Conservation (phyloP, 23 tunicate genomes). For the Ascidia mentula region DNA sequence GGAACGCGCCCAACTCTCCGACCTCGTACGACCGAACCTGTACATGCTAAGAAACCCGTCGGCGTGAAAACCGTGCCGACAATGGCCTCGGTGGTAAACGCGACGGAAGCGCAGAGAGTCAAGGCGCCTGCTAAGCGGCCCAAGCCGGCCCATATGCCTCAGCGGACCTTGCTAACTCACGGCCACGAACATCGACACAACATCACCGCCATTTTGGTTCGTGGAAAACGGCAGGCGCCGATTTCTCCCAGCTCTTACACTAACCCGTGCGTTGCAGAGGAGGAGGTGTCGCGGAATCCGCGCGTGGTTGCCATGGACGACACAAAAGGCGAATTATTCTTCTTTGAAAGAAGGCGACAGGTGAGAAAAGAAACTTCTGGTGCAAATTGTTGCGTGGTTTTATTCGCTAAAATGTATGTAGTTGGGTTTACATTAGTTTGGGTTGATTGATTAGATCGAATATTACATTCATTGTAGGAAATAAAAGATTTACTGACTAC, state of each 20-base stretch:
- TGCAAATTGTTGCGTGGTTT: too few relatives aligned
- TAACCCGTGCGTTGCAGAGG: conserved; percentile 28
- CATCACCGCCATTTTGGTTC: not conserved
- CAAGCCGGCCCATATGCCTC: not conserved
- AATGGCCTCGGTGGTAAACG: not conserved
- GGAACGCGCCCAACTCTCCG: not conserved
- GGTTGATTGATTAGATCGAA: too few relatives aligned
- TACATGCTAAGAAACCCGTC: not conserved
- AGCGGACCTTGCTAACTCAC: not conserved
- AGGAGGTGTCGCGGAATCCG: conserved; percentile 29
- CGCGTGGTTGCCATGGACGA: conserved; percentile 31
- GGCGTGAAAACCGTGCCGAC: not conserved
- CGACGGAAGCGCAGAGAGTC: not conserved
- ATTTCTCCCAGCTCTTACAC: conserved; percentile 24
- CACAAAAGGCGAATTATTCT: conserved; percentile 33
- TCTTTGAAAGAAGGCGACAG: conserved; percentile 48
- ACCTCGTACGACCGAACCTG: not conserved
- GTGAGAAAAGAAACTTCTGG: too few relatives aligned
- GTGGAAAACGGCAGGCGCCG: conserved; percentile 8
- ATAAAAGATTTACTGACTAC: too few relatives aligned
- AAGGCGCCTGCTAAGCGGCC: not conserved
- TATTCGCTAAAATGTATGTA: too few relatives aligned
- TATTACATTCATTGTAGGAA: too few relatives aligned
- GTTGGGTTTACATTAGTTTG: too few relatives aligned
- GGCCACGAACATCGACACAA: not conserved